phyloP scores from a whole-genome alignment of 2,888 invertebrate species.

The Bugulina stolonifera region DNA sequence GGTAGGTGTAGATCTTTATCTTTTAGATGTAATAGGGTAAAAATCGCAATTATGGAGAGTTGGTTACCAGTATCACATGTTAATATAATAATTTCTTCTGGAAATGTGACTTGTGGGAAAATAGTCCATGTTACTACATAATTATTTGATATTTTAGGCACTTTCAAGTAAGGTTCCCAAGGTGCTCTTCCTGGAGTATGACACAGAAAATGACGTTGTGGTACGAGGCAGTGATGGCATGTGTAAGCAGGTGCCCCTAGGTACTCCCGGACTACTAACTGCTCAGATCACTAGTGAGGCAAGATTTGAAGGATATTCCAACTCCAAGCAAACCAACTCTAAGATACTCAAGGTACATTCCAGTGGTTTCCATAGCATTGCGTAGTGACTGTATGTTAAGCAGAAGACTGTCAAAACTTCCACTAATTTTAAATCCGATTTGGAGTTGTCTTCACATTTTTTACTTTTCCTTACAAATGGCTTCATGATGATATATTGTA shows the following conservation, averaged over 20 bases:
- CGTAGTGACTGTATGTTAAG: background rate
- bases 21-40: too few relatives aligned
- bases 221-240: conserved; percentile 4
- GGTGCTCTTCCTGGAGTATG: conserved; percentile 39
- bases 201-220: conserved; percentile 61
- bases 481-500: background rate
- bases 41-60: too few relatives aligned
- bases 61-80: too few relatives aligned
- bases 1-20: too few relatives aligned
- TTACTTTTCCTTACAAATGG: too few relatives aligned
- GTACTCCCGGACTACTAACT: background rate
- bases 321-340: background rate
- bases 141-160: too few relatives aligned
- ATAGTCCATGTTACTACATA: too few relatives aligned
- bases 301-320: conserved; percentile 12
- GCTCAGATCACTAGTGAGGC: background rate
- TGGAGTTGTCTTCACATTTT: too few relatives aligned
- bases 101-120: too few relatives aligned
- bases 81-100: too few relatives aligned
- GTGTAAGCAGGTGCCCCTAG: conserved; percentile 8
- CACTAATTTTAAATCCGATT: too few relatives aligned
- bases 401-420: too few relatives aligned
- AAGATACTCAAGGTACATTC: background rate
- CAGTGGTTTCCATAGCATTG: background rate
- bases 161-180: background rate